Conservation (phyloP, 2,113 vertebrate species). For the Procapra przewalskii region DNA sequence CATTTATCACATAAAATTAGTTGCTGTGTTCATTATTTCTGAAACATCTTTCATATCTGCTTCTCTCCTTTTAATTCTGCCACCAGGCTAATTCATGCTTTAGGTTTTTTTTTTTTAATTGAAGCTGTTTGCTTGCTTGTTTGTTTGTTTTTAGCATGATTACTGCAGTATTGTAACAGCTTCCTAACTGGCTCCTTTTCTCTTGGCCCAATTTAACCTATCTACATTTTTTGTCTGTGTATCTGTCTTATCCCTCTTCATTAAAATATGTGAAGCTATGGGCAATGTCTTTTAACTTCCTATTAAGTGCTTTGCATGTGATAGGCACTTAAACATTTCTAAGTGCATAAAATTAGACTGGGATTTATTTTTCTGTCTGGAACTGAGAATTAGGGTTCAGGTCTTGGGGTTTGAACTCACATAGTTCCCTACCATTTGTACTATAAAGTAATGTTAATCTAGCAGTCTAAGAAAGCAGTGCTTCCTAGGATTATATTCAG, state of each 20-base stretch:
- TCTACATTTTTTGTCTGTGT: neutral
- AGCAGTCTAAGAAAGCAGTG: neutral
- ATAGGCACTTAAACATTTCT: neutral
- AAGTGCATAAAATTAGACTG: neutral
- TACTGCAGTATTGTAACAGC: neutral
- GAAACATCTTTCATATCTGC: neutral
- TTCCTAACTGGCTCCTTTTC: neutral
- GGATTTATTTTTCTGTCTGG: neutral
- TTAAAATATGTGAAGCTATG: neutral
- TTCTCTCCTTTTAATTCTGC: constrained; percentile 8
- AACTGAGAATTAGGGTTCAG: neutral
- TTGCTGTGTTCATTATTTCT: constrained; percentile 26
- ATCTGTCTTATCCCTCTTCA: neutral
- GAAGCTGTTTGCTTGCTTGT: neutral
- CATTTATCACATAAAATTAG: neutral
- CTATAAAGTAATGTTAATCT: neutral
- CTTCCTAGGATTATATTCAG: neutral
- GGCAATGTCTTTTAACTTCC: neutral
- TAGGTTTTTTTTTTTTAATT: neutral
- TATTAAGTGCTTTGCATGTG: neutral
- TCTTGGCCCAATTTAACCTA: neutral
- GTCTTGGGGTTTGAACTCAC: neutral
- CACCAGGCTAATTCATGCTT: neutral
- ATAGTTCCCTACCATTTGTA: neutral
- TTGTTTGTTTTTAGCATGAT: neutral